Base-by-base conservation (phyloP, 2,797 vertebrate genomes). In the Malurus splendens region DNA sequence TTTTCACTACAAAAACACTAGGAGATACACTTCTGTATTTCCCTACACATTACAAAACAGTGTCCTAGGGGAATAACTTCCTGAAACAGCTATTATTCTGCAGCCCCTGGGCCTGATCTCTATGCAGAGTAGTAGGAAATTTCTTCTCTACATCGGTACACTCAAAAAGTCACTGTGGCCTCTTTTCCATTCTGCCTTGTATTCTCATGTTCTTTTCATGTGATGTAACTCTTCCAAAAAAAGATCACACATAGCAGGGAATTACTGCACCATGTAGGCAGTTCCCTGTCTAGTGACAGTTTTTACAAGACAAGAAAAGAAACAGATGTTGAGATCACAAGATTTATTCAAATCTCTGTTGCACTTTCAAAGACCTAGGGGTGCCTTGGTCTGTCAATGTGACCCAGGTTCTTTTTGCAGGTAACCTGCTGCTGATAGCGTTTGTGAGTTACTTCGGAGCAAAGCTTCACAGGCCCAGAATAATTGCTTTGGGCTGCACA, bases 371-470 rank as follows among this genome's bases (percentile, higher is more conserved):
- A 44, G 33, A 2, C 22, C 33, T 6, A 39, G 25, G 36, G 8
- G 17, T 77, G 38, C 7, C 32, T 72, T 75, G 51, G 7, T 55
- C 48, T 78, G 41, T 65, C 22, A 65, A 17, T 19, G 15, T 42
- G 27, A 91, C 28, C 16, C 7, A 75, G 14, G n/a, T 74, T 91
- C 50, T 84, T 88, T 78, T 71, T 91, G 44, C 87, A 99, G 98
- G 98, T 47, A 98, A 98, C 94, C 94, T 98, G 91, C 82, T 99
- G 92, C 96, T 98, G 91, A 98, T 98, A 59, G 97, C 97, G 25
- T 98, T 98, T 78, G 98, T 98, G 90, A 99, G 98, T 90, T 98
- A 98, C 93, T 98, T 98, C 42, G 98, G 98, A 86, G 98, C 98
- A 78, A 98, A 98, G 84, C 95, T 98, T 83, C 98, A 99, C 78